A percentile compares a stretch with the other conserved stretches of the same genome.
Conservation (phyloP, 2,113 vertebrate genomes). For the Mus musculus region GRCm39 chr14:5596501-5597000, state of each 20-base stretch:
- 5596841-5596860: neutral
- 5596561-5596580: neutral
- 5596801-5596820: slow-evolving; percentile 62
- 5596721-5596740: slow-evolving; percentile 34
- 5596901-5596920: neutral
- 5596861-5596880: slow-evolving; percentile 3
- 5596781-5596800: slow-evolving; percentile 18
- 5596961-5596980: neutral
- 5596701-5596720: slow-evolving; percentile 28
- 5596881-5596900: neutral
- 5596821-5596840: slow-evolving; percentile 24
- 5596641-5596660: slow-evolving; percentile 68
- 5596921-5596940: neutral
- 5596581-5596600: slow-evolving; percentile 72
- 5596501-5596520: neutral
- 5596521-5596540: neutral
- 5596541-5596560: neutral
- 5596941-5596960: neutral
- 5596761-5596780: neutral
- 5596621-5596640: slow-evolving; percentile 56
- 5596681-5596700: slow-evolving; percentile 49
- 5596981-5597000: neutral
- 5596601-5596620: slow-evolving; percentile 57
- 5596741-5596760: neutral
- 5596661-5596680: slow-evolving; percentile 68